These are phyloP conservation scores for Drosophila limbata DNA, from an alignment of 2,888 invertebrate species.

Conservation along the genomic window DNA sequence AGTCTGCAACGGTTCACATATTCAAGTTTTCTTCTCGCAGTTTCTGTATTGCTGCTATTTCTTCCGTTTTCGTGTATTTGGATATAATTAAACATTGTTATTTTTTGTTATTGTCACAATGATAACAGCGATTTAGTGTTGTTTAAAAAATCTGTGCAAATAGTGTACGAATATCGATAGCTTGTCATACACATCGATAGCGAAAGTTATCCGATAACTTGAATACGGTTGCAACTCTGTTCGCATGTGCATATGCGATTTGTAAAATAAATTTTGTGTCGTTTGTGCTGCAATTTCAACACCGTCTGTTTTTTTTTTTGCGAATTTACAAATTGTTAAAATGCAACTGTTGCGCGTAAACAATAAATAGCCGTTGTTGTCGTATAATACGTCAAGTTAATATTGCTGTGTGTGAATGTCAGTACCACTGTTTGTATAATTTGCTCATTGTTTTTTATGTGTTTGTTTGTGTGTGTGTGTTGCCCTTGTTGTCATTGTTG, in stretches of 20 bases:
- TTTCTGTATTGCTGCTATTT: background rate
- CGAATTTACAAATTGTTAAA: constrained; percentile 32
- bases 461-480: constrained; percentile 14
- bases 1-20: constrained; percentile 11
- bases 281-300: constrained; percentile 43
- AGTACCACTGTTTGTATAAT: constrained; percentile 47
- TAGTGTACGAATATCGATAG: constrained; percentile 38
- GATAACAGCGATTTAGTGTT: constrained; percentile 17
- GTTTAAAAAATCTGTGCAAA: constrained; percentile 20
- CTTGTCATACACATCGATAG: constrained; percentile 32
- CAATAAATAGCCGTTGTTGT: constrained; percentile 38
- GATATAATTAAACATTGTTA: constrained; percentile 42
- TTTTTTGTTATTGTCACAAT: constrained; percentile 8
- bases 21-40: background rate
- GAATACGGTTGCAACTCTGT: constrained; percentile 38
- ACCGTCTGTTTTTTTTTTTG: constrained; percentile 18
- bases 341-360: constrained; percentile 41
- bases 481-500: constrained; percentile 38
- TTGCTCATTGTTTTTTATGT: constrained; percentile 53
- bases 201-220: constrained; percentile 23
- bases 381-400: constrained; percentile 24
- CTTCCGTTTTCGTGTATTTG: constrained; percentile 6
- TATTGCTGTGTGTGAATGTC: constrained; percentile 49
- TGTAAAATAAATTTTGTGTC: constrained; percentile 52
- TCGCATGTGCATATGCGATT: constrained; percentile 63